Evolutionary conservation across 2,113 vertebrate genomes (phyloP).

Genomic region (Amia ocellicauda): DNA sequence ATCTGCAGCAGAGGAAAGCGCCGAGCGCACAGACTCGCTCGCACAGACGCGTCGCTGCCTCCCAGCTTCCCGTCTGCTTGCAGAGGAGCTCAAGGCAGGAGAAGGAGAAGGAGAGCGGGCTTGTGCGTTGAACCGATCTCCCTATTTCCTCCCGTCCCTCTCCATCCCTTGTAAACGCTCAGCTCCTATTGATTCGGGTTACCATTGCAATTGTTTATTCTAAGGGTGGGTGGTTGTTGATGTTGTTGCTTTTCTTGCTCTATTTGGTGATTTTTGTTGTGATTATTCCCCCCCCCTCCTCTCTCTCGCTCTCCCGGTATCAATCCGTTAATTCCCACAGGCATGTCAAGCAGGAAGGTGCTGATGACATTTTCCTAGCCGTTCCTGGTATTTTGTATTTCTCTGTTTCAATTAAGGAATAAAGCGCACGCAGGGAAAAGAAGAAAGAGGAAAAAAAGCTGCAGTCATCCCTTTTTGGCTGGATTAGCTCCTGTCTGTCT

Average conservation of each 20-base stretch:
- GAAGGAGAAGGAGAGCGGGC: no score
- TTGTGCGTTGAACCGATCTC: no score
- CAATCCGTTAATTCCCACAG: conserved; percentile 31
- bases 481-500: no score
- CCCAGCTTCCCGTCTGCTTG: neutral
- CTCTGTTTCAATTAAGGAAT: no score
- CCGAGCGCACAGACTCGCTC: neutral
- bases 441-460: neutral
- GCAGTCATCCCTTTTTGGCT: conserved; percentile 43
- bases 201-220: no score
- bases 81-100: neutral
- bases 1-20: neutral
- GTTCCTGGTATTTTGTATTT: no score
- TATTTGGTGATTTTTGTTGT: no score
- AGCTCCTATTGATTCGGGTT: no score
- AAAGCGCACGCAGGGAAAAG: neutral
- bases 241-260: no score
- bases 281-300: conserved; percentile 39
- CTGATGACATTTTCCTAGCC: neutral
- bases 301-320: conserved; percentile 28
- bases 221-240: no score
- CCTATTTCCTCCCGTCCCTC: no score
- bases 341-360: conserved; percentile 34
- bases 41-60: neutral
- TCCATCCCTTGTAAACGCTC: no score